phyloP scores from a whole-genome alignment of 2,113 vertebrate species.

The Terrapene triunguis region DNA sequence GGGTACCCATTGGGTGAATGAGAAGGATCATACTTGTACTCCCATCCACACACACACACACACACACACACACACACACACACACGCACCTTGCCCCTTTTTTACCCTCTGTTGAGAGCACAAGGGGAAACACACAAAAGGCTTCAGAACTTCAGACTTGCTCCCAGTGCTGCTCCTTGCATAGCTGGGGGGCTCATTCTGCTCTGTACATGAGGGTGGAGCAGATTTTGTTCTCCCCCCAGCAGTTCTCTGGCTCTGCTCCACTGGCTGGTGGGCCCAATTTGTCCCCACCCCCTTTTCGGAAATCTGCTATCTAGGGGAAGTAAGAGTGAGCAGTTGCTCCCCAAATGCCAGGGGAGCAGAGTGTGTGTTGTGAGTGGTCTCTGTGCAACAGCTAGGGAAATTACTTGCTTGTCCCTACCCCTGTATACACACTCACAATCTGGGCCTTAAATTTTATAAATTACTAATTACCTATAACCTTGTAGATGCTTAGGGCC shows the following conservation, averaged over 20 bases:
- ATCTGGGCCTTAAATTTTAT: background rate
- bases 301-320: background rate
- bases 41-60: background rate
- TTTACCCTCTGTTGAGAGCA: background rate
- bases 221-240: background rate
- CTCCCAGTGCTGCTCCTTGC: background rate
- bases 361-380: background rate
- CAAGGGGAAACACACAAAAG: background rate
- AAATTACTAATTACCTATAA: background rate
- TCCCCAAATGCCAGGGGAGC: background rate
- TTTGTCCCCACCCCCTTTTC: background rate
- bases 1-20: background rate
- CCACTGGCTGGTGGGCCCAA: background rate
- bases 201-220: background rate
- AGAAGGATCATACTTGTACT: background rate
- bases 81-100: background rate
- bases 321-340: background rate
- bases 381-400: background rate
- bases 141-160: background rate
- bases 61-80: background rate
- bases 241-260: background rate
- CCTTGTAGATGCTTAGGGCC: background rate
- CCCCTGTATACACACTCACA: background rate
- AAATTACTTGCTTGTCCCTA: background rate
- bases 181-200: background rate